phyloP scores from a whole-genome alignment of 2,888 invertebrate genomes.

The Oscheius sp. region DNA sequence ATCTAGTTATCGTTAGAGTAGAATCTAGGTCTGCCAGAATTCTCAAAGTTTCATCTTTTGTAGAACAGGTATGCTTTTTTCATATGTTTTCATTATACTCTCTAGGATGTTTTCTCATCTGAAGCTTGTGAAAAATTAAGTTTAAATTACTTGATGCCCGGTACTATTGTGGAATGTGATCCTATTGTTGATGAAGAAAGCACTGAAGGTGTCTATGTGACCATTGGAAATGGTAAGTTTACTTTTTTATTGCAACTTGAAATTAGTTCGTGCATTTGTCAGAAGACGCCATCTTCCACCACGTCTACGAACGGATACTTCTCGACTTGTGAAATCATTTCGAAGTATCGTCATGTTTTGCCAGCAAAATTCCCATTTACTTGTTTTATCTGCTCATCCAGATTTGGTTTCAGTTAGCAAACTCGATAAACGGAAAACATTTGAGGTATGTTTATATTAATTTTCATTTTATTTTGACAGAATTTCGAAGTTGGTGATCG shows the following conservation, averaged over 20 bases:
- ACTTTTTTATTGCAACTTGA: background rate
- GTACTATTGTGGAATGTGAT: slow-evolving; percentile 61
- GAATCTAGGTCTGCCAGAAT: slow-evolving; percentile 45
- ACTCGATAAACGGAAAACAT: slow-evolving; percentile 55
- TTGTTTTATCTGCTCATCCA: slow-evolving; percentile 65
- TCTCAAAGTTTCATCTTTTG: slow-evolving; percentile 55
- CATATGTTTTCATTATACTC: background rate
- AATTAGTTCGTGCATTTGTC: slow-evolving; percentile 57
- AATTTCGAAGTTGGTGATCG: slow-evolving; percentile 49
- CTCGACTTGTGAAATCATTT: slow-evolving; percentile 52
- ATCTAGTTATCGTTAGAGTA: slow-evolving; percentile 58
- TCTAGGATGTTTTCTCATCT: slow-evolving; percentile 42
- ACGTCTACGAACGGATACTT: slow-evolving; percentile 58
- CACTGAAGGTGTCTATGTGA: slow-evolving; percentile 55
- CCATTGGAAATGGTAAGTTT: slow-evolving; percentile 57
- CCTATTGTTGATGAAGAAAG: slow-evolving; percentile 56
- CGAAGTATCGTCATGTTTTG: slow-evolving; percentile 61
- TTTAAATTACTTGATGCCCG: slow-evolving; percentile 63
- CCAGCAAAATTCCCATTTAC: slow-evolving; percentile 60
- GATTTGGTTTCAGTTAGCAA: slow-evolving; percentile 65
- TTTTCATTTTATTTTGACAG: slow-evolving; percentile 26
- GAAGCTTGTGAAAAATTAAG: slow-evolving; percentile 49
- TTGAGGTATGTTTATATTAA: slow-evolving; percentile 35
- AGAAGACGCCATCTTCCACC: slow-evolving; percentile 62
- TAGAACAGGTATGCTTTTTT: slow-evolving; percentile 44